Base-by-base conservation (phyloP, 2,888 invertebrate species). In the Mesorhabditis spiculigera region DNA sequence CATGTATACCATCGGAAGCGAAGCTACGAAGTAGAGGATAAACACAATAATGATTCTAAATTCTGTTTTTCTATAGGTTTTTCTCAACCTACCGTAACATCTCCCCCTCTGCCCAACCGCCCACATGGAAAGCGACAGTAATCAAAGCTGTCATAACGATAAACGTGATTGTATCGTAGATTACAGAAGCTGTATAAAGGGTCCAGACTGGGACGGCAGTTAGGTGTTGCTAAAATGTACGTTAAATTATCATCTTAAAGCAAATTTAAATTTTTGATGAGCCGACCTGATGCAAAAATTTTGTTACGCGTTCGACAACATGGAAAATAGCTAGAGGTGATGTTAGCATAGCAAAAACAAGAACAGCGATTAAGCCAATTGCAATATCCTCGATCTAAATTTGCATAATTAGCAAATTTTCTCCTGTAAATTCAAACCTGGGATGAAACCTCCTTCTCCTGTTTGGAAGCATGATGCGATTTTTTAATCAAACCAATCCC, bases 201-300 rank as follows among this genome's bases (percentile, higher is more conserved):
- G 74, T 72, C 28, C 73, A 63, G 8, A 71, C 74, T 44, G 78
- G 72, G 28, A 82, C 68, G 45, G 76, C 79, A n/a, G 81, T 79
- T 43, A 82, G 72, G 45, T 77, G 68, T 69, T 81, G 77, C 75
- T 81, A 65, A 66, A 77, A 62, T 45, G 64, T 4, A 44, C 45
- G 41, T 10, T 41, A 3, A 64, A 10, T 41, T 44, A 43, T 13
- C 8, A 5, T 4, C 5, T n/a, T 6, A 5, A 42, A n/a, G 8
- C n/a, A 50, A n/a, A 50, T 50, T 50, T 50, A 10, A n/a, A 50
- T 10, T 50, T n/a, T 50, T 50, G 10, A n/a, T 50, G 10, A 13
- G 13, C 13, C 44, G 43, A 77, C 76, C 63, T 80, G 81, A 69
- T 82, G 79, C 62, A 78, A 78, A 69, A 82, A 82, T 44, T 73